A percentile compares a stretch with the other conserved stretches of the same genome.
Conservation (phyloP, 2,113 vertebrate genomes). For the Blennius ocellaris region DNA sequence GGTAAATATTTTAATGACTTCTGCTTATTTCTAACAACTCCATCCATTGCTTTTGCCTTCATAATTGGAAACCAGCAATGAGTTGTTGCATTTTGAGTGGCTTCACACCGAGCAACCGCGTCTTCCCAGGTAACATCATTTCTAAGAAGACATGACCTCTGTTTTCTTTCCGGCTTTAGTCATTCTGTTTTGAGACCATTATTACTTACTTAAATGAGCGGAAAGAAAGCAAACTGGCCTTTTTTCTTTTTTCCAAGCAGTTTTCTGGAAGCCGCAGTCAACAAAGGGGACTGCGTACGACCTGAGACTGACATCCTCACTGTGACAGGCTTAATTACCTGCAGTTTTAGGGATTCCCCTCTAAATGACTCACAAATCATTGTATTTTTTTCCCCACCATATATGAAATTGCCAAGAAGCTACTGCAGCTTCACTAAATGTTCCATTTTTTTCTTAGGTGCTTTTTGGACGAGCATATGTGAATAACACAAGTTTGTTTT, state of each 20-base stretch:
- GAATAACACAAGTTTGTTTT: conserved; percentile 46
- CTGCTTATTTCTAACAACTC: too few species aligned
- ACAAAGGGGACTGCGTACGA: conserved; percentile 34
- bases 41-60: too few species aligned
- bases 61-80: too few species aligned
- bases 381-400: conserved; percentile 52
- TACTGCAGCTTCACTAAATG: conserved; percentile 58
- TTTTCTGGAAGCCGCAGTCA: conserved; percentile 24
- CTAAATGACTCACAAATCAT: conserved; percentile 72
- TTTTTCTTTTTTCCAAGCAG: conserved; percentile 18
- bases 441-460: conserved; percentile 58
- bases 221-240: conserved; percentile 13
- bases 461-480: conserved; percentile 48
- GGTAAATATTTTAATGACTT: too few species aligned
- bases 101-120: neutral
- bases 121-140: conserved; percentile 12
- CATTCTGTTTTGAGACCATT: conserved; percentile 31
- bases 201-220: neutral
- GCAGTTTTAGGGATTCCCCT: conserved; percentile 80
- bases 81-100: too few species aligned
- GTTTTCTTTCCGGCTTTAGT: conserved; percentile 11
- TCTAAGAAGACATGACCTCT: conserved; percentile 10
- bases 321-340: conserved; percentile 72
- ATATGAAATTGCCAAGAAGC: conserved; percentile 70
- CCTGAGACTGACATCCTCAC: conserved; percentile 56